A percentile compares a stretch with the other conserved stretches of the same genome.
Evolutionary conservation across 2,888 invertebrate species (phyloP).

Genomic region (Cryptophagus acutangulus): DNA sequence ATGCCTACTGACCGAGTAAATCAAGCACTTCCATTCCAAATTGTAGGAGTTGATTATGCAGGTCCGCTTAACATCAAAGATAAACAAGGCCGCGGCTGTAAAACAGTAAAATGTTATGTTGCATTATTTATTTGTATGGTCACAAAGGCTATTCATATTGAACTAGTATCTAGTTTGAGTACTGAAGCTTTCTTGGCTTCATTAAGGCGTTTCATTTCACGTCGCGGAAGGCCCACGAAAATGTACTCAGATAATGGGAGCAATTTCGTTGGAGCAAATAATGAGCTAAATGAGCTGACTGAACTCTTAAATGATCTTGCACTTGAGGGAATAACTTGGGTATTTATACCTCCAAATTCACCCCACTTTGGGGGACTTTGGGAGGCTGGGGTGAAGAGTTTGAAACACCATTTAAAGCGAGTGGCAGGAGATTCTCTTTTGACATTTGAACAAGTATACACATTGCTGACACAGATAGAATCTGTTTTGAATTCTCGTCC

Average conservation of each 20-base stretch:
- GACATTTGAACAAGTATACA: neutral
- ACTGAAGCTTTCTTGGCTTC: neutral
- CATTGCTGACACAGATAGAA: neutral
- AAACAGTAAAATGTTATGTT: neutral
- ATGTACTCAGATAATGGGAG: slow-evolving; percentile 4
- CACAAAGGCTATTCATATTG: neutral
- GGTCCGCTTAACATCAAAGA: neutral
- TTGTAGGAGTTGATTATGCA: neutral
- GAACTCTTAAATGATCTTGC: neutral
- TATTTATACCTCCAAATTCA: neutral
- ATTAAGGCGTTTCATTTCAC: neutral
- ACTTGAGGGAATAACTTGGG: neutral
- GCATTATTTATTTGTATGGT: neutral
- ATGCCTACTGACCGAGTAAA: slow-evolving; percentile 6
- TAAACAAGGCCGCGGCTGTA: neutral
- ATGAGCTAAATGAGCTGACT: neutral
- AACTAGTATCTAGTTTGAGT: neutral
- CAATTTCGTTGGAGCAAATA: slow-evolving; percentile 4
- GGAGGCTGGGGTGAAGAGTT: neutral
- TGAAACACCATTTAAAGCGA: neutral
- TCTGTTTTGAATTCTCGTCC: neutral
- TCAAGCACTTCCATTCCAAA: neutral
- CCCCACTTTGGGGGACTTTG: slow-evolving; percentile 1
- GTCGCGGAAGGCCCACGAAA: neutral
- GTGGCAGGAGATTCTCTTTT: neutral